Conservation (phyloP, 2,888 invertebrate genomes). For the Acronicta alni region DNA sequence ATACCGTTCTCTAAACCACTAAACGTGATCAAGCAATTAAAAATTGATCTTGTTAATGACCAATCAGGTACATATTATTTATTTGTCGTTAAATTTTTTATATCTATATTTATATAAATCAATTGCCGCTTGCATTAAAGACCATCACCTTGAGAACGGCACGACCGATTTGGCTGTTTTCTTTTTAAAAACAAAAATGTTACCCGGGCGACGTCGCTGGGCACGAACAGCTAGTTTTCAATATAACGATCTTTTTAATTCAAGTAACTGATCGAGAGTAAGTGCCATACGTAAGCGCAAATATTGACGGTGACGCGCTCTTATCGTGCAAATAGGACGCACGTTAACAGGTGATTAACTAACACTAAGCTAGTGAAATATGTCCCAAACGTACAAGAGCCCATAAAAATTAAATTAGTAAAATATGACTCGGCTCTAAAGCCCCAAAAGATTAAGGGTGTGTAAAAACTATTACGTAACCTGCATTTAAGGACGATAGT, state of each 20-base stretch:
- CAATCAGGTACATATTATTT: slow-evolving; percentile 2
- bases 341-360: slow-evolving; percentile 59
- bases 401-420: slow-evolving; percentile 35
- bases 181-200: too few relatives aligned
- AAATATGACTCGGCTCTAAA: slow-evolving; percentile 52
- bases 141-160: too few relatives aligned
- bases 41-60: slow-evolving; percentile 2
- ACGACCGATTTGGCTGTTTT: too few relatives aligned
- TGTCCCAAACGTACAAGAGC: slow-evolving; percentile 3
- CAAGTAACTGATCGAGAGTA: slow-evolving; percentile 52
- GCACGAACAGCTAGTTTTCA: too few relatives aligned
- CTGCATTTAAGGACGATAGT: slow-evolving; percentile 84
- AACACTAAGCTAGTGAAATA: slow-evolving; percentile 37
- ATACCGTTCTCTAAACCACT: slow-evolving; percentile 36
- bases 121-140: too few relatives aligned
- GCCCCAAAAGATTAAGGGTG: slow-evolving; percentile 77
- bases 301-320: slow-evolving; percentile 61
- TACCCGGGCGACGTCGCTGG: too few relatives aligned
- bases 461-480: slow-evolving; percentile 86
- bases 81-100: slow-evolving; percentile 12
- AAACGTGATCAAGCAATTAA: slow-evolving; percentile 35
- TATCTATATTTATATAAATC: too few relatives aligned
- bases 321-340: slow-evolving; percentile 59
- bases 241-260: slow-evolving; percentile 34
- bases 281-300: slow-evolving; percentile 59